A percentile compares a stretch with the other conserved stretches of the same genome.
Conservation (phyloP, 37 sponge, comb jelly and placozoan species). For the Diacarnus erythraeanus region DNA sequence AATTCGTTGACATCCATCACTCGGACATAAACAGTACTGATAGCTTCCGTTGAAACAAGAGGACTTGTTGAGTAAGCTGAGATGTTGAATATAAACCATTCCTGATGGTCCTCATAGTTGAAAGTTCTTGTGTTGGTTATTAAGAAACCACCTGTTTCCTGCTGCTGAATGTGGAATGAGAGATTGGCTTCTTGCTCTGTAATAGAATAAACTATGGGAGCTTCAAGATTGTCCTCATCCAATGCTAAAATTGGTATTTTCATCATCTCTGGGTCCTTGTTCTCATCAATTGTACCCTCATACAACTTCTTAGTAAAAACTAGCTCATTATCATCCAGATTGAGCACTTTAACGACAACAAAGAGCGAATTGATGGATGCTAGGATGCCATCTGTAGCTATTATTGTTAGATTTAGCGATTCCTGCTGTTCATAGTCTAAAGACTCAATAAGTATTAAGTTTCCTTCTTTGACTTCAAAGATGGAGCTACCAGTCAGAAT, state of each 20-base stretch:
- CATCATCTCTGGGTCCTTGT: constrained; percentile 19
- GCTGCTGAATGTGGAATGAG: constrained; percentile 1
- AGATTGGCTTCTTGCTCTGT: background rate
- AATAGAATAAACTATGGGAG: constrained; percentile 10
- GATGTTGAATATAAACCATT: constrained; percentile 35
- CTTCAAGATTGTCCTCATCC: constrained; percentile 32
- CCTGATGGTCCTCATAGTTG: constrained; percentile 50
- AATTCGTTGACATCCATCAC: constrained; percentile 56
- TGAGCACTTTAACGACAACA: constrained; percentile 16
- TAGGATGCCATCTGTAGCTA: constrained; percentile 27
- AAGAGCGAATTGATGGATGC: constrained; percentile 13
- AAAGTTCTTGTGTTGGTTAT: constrained; percentile 44
- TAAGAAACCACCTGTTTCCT: background rate
- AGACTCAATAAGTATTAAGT: constrained; percentile 3
- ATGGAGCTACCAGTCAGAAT: background rate
- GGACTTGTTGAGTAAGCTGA: constrained; percentile 3
- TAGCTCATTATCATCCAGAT: constrained; percentile 55
- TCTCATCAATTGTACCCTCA: constrained; percentile 27
- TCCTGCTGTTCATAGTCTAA: constrained; percentile 48
- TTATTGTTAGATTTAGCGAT: background rate
- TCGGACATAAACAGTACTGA: constrained; percentile 13
- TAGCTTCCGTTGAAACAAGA: background rate
- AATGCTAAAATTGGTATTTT: constrained; percentile 19
- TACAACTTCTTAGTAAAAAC: constrained; percentile 27
- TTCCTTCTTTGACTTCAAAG: background rate